These are phyloP conservation scores for Ellobius talpinus DNA, from an alignment of 2,113 vertebrate species.

Conservation along the genomic window DNA sequence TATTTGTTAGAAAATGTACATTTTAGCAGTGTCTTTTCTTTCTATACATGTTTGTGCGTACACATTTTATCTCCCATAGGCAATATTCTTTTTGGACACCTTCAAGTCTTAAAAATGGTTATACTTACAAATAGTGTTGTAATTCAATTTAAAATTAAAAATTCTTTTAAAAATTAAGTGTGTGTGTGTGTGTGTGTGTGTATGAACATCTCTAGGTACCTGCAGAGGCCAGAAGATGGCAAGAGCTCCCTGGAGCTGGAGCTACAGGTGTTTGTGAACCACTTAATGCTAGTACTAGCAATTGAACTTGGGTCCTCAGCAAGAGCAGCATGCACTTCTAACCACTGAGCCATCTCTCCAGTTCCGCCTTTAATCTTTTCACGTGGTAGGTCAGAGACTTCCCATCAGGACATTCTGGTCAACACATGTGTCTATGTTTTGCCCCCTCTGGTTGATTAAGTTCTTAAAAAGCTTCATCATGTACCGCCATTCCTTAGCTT, in stretches of 20 bases:
- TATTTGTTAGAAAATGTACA: not conserved
- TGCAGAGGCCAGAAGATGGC: not conserved
- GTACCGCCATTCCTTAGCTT: not conserved
- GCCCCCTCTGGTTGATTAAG: not conserved
- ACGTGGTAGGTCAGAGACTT: not conserved
- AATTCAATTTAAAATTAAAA: not conserved
- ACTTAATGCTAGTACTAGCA: not conserved
- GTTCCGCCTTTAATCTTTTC: not conserved
- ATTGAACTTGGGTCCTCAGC: not conserved
- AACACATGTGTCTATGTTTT: not conserved
- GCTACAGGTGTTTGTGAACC: no score
- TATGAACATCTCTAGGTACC: not conserved
- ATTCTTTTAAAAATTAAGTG: not conserved
- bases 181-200: not conserved
- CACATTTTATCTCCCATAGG: not conserved
- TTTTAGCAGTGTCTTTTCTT: constrained; percentile 33
- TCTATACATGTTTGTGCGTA: not conserved
- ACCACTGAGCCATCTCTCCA: not conserved
- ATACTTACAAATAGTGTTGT: not conserved
- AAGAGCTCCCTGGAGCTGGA: not conserved
- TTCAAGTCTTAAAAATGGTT: not conserved
- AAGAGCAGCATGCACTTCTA: not conserved
- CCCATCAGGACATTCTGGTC: not conserved
- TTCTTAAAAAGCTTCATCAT: not conserved
- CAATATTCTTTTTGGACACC: not conserved